Conservation (phyloP, 2,888 invertebrate species). For the Norana najaformis region DNA sequence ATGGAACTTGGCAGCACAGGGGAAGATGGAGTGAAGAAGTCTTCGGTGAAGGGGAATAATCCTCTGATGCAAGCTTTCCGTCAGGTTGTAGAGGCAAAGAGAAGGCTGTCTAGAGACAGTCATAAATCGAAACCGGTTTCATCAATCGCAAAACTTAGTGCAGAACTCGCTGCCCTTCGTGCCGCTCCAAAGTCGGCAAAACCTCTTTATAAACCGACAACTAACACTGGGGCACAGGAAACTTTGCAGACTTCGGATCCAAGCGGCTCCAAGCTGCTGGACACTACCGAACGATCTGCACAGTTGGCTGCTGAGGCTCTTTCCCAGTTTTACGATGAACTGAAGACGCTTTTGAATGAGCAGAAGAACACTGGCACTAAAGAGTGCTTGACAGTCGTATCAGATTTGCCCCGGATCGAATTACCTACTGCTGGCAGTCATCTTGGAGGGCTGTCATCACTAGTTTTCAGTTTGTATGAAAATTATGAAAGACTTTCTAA, state of each 20-base stretch:
- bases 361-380: background rate
- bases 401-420: background rate
- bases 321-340: background rate
- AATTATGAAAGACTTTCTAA: background rate
- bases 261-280: background rate
- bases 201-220: background rate
- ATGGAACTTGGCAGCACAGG: background rate
- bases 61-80: conserved; percentile 36
- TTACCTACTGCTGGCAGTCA: background rate
- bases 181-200: conserved; percentile 15
- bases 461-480: conserved; percentile 6
- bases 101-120: conserved; percentile 10
- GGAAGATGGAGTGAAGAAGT: background rate
- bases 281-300: background rate
- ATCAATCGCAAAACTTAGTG: conserved; percentile 14
- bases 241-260: background rate
- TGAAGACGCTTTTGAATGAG: background rate
- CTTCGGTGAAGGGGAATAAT: conserved; percentile 17
- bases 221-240: background rate
- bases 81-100: conserved; percentile 36
- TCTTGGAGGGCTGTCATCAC: background rate
- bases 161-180: conserved; percentile 20
- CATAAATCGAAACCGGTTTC: background rate
- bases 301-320: conserved; percentile 14
- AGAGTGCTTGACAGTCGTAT: background rate